Conservation (phyloP, 2,797 vertebrate species). For the Monodelphis domestica region DNA sequence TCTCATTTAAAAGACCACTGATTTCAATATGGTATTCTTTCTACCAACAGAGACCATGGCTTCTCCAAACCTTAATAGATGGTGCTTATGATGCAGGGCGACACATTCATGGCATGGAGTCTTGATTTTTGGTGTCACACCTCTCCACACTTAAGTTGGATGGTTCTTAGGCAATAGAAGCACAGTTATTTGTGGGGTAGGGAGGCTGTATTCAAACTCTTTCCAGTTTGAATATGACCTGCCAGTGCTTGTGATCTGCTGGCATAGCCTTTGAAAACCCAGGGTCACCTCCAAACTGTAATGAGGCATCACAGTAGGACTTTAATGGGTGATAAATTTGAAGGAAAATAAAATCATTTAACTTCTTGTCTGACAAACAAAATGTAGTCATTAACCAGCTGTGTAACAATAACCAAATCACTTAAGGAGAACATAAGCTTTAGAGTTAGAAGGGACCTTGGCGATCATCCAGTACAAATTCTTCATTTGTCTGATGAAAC, state of each 20-base stretch:
- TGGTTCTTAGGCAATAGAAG: not conserved
- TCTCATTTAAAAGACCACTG: not conserved
- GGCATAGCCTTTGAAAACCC: not conserved
- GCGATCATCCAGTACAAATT: not conserved
- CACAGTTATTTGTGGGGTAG: not conserved
- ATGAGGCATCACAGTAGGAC: not conserved
- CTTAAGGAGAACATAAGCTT: not conserved
- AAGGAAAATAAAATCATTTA: slow-evolving; percentile 8
- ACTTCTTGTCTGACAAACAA: not conserved
- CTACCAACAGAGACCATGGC: not conserved
- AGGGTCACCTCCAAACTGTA: slow-evolving; percentile 2
- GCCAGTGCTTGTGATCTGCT: not conserved
- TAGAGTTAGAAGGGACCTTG: not conserved
- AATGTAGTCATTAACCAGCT: not conserved
- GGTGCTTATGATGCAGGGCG: not conserved
- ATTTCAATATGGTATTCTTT: not conserved
- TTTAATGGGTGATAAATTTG: slow-evolving; percentile 1
- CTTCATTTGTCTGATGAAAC: not conserved
- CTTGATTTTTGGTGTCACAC: not conserved
- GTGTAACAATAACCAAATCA: not conserved
- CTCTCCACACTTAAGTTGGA: not conserved
- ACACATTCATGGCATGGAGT: not conserved
- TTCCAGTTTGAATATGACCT: not conserved
- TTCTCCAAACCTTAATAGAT: not conserved
- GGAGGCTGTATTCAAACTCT: not conserved